A percentile compares a stretch with the other conserved stretches of the same genome.
phyloP scores from a whole-genome alignment of 2,113 vertebrate genomes.

The Rhinoderma darwinii region DNA sequence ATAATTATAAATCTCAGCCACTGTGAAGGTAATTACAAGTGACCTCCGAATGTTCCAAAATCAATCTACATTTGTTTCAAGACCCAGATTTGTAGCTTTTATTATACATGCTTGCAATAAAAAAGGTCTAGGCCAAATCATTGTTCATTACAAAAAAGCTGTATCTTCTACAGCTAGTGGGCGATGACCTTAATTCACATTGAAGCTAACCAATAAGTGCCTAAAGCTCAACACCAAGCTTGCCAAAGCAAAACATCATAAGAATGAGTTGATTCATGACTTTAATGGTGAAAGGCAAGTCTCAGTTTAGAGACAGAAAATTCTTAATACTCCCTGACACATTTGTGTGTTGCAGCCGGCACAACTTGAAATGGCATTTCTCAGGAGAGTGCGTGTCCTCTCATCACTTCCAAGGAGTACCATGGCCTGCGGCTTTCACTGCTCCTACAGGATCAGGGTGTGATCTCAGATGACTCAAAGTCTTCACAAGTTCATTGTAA shows the following conservation, averaged over 20 bases:
- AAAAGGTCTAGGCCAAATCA: conserved; percentile 3
- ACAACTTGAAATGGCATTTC: conserved; percentile 61
- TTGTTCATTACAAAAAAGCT: not conserved
- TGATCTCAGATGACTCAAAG: conserved; percentile 30
- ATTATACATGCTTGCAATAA: not conserved
- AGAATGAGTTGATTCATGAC: not conserved
- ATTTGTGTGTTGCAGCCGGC: conserved; percentile 62
- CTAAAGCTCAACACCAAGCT: conserved; percentile 26
- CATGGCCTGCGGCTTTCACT: conserved; percentile 66
- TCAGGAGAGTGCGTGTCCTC: conserved; percentile 61
- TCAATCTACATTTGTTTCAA: conserved; percentile 28
- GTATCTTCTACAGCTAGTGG: not conserved
- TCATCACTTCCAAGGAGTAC: conserved; percentile 64
- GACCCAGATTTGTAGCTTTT: conserved; percentile 9
- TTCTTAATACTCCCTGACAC: conserved; percentile 64
- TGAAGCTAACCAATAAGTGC: conserved; percentile 36
- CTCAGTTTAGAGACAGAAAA: not conserved
- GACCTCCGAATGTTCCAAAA: conserved; percentile 29
- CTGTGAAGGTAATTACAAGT: conserved; percentile 9
- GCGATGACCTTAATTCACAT: conserved; percentile 26
- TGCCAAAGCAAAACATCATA: conserved; percentile 28
- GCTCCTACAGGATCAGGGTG: conserved; percentile 63
- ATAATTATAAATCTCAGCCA: not conserved
- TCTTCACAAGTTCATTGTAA: conserved; percentile 50
- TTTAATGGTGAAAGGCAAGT: conserved; percentile 34